Evolutionary conservation across 1,140 invertebrate genomes (phyloP).

Genomic region (Thaumetopoea pityocampa): DNA sequence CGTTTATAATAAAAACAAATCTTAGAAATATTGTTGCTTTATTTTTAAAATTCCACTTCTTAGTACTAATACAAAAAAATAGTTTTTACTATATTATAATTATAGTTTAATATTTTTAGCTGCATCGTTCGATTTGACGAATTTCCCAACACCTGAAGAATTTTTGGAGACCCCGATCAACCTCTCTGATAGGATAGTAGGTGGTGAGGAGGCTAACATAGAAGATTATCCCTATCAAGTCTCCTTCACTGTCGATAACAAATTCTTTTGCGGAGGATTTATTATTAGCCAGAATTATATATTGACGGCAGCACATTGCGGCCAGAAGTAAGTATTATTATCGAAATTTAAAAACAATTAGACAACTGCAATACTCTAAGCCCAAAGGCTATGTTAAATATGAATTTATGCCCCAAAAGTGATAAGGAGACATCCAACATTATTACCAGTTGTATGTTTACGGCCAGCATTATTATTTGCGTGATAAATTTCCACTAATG

Average conservation of each 20-base stretch:
- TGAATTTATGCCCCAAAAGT: no score
- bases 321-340: conserved; percentile 58
- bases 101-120: no score
- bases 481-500: no score
- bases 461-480: neutral
- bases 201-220: conserved; percentile 77
- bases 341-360: no score
- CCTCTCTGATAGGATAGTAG: conserved; percentile 76
- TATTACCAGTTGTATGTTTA: neutral
- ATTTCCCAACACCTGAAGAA: conserved; percentile 8
- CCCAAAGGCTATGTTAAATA: no score
- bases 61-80: no score
- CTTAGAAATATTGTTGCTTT: no score
- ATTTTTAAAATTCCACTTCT: no score
- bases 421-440: no score
- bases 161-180: conserved; percentile 5
- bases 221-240: conserved; percentile 80
- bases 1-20: no score
- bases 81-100: no score
- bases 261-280: conserved; percentile 80
- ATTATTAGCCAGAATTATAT: conserved; percentile 77
- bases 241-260: conserved; percentile 63
- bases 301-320: conserved; percentile 82
- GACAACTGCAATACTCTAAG: no score
- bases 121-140: conserved; percentile 3